A percentile compares a stretch with the other conserved stretches of the same genome.
These are phyloP conservation scores for Trileptium ribeirensis DNA, from an alignment of 2,888 invertebrate genomes.

Conservation along the genomic window DNA sequence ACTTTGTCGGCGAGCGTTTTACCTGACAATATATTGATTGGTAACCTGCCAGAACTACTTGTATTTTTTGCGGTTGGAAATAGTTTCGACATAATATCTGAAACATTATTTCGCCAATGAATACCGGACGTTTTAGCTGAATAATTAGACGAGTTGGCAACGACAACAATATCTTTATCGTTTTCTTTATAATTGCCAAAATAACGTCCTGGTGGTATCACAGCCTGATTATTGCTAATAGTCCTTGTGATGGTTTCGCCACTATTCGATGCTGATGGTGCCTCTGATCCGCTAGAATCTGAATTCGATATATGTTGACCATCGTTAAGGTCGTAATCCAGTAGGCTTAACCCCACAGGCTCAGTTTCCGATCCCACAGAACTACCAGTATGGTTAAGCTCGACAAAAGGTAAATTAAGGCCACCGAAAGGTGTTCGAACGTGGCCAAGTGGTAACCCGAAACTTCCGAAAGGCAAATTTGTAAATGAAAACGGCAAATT, in stretches of 20 bases:
- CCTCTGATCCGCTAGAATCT: neutral
- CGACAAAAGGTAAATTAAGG: conserved; percentile 19
- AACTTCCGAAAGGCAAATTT: conserved; percentile 21
- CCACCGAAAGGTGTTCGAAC: conserved; percentile 19
- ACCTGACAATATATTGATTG: too few relatives aligned
- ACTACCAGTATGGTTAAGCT: conserved; percentile 20
- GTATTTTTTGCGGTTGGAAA: too few relatives aligned
- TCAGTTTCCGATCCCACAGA: too few relatives aligned
- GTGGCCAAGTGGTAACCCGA: conserved; percentile 23
- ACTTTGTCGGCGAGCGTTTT: neutral
- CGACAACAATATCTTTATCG: too few relatives aligned
- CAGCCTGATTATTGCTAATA: too few relatives aligned
- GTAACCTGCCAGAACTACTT: too few relatives aligned
- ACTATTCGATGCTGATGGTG: too few relatives aligned
- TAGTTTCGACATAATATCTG: neutral
- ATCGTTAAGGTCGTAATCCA: neutral
- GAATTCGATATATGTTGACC: neutral
- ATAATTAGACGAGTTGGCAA: too few relatives aligned
- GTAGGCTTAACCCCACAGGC: neutral
- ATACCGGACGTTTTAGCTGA: neutral
- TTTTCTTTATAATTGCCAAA: too few relatives aligned
- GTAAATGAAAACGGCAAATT: conserved; percentile 24
- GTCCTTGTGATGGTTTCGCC: too few relatives aligned
- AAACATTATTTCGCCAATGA: neutral
- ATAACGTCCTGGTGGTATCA: too few relatives aligned